A percentile compares a stretch with the other conserved stretches of the same genome.
Evolutionary conservation across 2,888 invertebrate species (phyloP).

Genomic region (Pandemis heparana): DNA sequence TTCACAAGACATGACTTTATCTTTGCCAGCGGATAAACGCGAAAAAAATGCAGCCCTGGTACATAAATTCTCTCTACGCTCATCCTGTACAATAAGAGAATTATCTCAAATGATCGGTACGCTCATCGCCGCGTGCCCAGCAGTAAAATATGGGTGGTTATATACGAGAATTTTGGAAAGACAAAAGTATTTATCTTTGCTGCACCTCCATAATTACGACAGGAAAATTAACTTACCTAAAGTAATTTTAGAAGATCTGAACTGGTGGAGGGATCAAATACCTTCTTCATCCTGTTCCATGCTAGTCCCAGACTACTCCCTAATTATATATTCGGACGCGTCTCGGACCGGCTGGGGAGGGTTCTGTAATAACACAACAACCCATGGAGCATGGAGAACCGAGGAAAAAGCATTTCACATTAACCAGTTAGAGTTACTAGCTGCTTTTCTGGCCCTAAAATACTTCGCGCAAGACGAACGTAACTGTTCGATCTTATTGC

Average conservation of each 20-base stretch:
- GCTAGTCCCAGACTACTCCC: too few species aligned
- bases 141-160: slow-evolving; percentile 37
- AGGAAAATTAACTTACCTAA: neutral
- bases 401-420: too few species aligned
- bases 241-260: neutral
- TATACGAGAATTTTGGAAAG: slow-evolving; percentile 43
- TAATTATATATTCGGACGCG: too few species aligned
- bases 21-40: neutral
- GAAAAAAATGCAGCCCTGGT: neutral
- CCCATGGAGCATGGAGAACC: too few species aligned
- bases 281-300: too few species aligned
- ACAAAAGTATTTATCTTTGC: slow-evolving; percentile 5
- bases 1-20: neutral
- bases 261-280: neutral
- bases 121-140: slow-evolving; percentile 39
- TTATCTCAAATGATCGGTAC: slow-evolving; percentile 40
- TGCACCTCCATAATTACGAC: neutral
- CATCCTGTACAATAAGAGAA: slow-evolving; percentile 35
- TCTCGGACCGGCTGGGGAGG: too few species aligned
- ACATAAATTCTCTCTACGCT: neutral
- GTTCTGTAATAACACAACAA: too few species aligned
- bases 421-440: too few species aligned
- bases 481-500: neutral
- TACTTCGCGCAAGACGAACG: neutral
- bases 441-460: neutral